These are phyloP conservation scores for Pterois miles DNA, from an alignment of 2,797 vertebrate genomes.

Conservation along the genomic window DNA sequence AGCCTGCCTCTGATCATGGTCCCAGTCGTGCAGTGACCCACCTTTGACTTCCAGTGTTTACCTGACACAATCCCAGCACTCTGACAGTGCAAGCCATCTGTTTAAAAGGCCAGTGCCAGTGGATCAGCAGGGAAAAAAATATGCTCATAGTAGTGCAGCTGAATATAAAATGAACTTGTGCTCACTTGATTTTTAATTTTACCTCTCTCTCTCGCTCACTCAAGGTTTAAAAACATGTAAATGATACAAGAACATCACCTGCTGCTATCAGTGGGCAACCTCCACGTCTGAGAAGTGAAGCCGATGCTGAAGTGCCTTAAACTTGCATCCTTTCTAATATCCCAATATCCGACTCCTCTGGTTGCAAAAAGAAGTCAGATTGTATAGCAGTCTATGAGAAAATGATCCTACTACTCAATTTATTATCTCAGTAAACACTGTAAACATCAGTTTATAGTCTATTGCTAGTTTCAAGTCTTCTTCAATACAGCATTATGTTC, in stretches of 20 bases:
- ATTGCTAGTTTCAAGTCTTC: too few relatives aligned
- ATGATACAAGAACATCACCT: neutral
- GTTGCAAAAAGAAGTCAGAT: too few relatives aligned
- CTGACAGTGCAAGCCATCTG: conserved; percentile 25
- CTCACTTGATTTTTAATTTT: neutral
- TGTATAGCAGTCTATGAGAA: too few relatives aligned
- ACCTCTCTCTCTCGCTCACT: neutral
- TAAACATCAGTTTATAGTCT: too few relatives aligned
- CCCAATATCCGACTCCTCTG: too few relatives aligned
- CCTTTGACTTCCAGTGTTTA: conserved; percentile 36
- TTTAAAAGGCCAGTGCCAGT: neutral
- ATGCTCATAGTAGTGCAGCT: neutral
- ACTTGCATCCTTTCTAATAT: too few relatives aligned
- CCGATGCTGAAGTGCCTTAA: too few relatives aligned
- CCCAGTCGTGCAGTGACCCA: conserved; percentile 19
- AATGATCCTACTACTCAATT: too few relatives aligned
- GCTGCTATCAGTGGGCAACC: neutral
- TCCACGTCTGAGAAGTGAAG: too few relatives aligned
- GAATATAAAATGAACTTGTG: neutral
- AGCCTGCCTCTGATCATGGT: conserved; percentile 18
- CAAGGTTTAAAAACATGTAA: neutral
- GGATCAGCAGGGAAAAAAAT: neutral
- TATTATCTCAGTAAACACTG: too few relatives aligned
- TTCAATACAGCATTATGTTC: too few relatives aligned
- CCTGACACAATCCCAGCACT: conserved; percentile 11